A percentile compares a stretch with the other conserved stretches of the same genome.
These are phyloP conservation scores for Lysandra bellargus DNA, from an alignment of 2,888 invertebrate genomes.

Conservation along the genomic window DNA sequence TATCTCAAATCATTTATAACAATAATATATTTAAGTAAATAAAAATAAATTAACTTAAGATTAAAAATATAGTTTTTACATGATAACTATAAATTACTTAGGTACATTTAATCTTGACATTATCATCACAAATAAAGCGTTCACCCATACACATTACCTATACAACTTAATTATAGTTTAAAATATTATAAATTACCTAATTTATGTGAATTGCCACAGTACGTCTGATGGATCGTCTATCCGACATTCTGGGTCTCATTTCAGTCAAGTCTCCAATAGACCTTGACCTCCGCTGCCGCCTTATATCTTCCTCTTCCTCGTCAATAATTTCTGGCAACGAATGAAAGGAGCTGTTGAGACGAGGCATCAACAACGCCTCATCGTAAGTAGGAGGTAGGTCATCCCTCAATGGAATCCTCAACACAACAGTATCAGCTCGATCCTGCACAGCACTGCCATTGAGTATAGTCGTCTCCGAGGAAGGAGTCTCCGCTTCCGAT, in stretches of 20 bases:
- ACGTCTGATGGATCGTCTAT: slow-evolving; percentile 67
- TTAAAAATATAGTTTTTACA: no score
- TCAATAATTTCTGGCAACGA: slow-evolving; percentile 76
- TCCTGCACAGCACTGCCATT: slow-evolving; percentile 54
- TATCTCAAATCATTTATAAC: not conserved
- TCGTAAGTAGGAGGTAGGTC: slow-evolving; percentile 86
- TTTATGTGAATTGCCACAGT: slow-evolving; percentile 61
- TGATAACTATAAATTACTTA: no score
- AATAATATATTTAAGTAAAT: not conserved
- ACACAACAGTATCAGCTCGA: slow-evolving; percentile 57
- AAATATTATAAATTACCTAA: slow-evolving; percentile 32
- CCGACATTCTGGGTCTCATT: slow-evolving; percentile 55
- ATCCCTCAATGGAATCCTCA: slow-evolving; percentile 62
- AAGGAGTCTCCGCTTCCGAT: slow-evolving; percentile 53
- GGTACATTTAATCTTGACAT: not conserved
- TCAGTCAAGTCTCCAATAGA: slow-evolving; percentile 74
- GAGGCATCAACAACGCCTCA: slow-evolving; percentile 87
- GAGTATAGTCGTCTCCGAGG: slow-evolving; percentile 66
- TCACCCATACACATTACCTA: not conserved
- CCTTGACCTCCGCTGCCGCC: slow-evolving; percentile 63
- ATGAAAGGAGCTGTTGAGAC: slow-evolving; percentile 82
- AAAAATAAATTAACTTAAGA: slow-evolving; percentile 22
- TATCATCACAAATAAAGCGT: not conserved
- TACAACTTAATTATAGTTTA: not conserved
- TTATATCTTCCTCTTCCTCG: slow-evolving; percentile 54